Base-by-base conservation (phyloP, 2,113 vertebrate genomes). In the Barbus barbus region DNA sequence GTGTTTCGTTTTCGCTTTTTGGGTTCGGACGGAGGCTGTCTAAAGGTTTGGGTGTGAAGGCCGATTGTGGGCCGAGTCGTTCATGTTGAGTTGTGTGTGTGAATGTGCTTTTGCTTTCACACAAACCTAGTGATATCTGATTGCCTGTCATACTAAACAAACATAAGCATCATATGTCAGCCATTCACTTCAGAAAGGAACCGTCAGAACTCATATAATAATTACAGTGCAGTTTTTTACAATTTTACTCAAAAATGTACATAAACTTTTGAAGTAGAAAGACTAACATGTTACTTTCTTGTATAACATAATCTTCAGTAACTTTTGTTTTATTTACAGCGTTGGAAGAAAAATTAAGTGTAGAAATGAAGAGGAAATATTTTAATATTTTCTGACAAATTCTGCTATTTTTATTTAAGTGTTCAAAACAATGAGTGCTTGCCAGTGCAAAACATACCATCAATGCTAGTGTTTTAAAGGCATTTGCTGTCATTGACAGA, bases 1-100 rank as follows among this genome's bases (percentile, higher is more conserved):
- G 82, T 75, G 60, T 48, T 77, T 82, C 48, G 58, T 76, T 28
- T 51, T 83, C 38, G 22, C 33, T 38, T 58, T 48, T 9, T n/a
- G 56, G 71, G n/a, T 33, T 41, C 5, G 78, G 41, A 65, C 0
- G 22, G 63, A 67, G 61, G 61, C 61, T 67, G 36, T 4, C 2
- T 80, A 58, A 22, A 67, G 16, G 60, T 31, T 80, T 80, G 41
- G 58, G 60, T 31, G 78, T 46, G 16, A 80, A 46, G 24, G 36
- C 14, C 0, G 33, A 18, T 44, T 63, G 36, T 61, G 71, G 7
- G 5, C 13, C 3, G 24, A 48, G 46, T 26, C 9, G 18, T 38
- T 22, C 8, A 36, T 60, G 74, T 58, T 22, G 18, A 38, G 31
- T 38, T 38, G 14, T 28, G 5, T 65, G 22, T 41, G 22, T 33